Evolutionary conservation across 1,140 invertebrate genomes (phyloP).

Genomic region (Probaryconus sp.): DNA sequence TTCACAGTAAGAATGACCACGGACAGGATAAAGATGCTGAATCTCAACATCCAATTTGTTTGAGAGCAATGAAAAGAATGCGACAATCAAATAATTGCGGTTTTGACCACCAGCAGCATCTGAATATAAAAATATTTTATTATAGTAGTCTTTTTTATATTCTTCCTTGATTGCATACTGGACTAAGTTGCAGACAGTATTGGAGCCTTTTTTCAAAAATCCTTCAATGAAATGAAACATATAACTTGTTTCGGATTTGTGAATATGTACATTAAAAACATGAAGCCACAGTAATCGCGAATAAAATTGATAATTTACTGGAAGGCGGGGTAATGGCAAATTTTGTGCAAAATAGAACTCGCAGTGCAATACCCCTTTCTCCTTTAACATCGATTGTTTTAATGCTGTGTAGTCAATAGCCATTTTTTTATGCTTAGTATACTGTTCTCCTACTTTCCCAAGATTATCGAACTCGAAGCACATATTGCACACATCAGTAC

Average conservation of each 20-base stretch:
- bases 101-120: slow-evolving; percentile 25
- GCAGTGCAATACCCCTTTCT: background rate
- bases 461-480: slow-evolving; percentile 12
- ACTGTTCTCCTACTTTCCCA: background rate
- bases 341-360: slow-evolving; percentile 34
- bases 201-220: slow-evolving; percentile 21
- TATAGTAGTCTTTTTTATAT: slow-evolving; percentile 3
- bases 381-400: slow-evolving; percentile 2
- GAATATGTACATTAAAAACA: slow-evolving; percentile 32
- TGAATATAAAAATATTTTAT: slow-evolving; percentile 27
- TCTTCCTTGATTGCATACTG: slow-evolving; percentile 14
- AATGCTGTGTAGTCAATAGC: background rate
- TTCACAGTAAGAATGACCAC: slow-evolving; percentile 16
- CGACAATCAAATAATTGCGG: too few relatives aligned
- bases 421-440: background rate
- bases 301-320: slow-evolving; percentile 19
- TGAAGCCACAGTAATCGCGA: slow-evolving; percentile 14
- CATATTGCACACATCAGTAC: slow-evolving; percentile 24
- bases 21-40: too few relatives aligned
- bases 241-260: slow-evolving; percentile 20
- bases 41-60: background rate
- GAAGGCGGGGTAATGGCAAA: slow-evolving; percentile 13
- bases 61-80: too few relatives aligned
- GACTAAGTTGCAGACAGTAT: slow-evolving; percentile 21
- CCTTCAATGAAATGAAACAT: slow-evolving; percentile 35